These are phyloP conservation scores for Perca flavescens DNA, from an alignment of 2,113 vertebrate species.

Conservation along the genomic window DNA sequence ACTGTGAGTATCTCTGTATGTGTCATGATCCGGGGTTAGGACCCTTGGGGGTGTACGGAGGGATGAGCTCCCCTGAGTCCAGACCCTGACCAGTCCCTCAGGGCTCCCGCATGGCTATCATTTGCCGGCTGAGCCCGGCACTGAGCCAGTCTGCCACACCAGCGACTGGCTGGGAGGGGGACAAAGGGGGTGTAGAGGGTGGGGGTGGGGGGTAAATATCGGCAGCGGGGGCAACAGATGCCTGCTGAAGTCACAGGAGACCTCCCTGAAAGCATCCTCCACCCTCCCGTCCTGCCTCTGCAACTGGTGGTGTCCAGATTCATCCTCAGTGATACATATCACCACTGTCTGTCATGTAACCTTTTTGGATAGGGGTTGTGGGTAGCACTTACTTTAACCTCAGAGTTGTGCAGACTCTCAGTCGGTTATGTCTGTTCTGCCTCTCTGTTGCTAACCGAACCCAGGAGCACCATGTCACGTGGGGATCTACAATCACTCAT, in stretches of 20 bases:
- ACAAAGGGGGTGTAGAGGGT: conserved; percentile 23
- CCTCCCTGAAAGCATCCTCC: conserved; percentile 91
- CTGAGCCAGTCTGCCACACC: conserved; percentile 57
- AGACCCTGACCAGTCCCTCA: conserved; percentile 62
- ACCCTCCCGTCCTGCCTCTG: conserved; percentile 65
- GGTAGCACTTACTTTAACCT: conserved; percentile 41
- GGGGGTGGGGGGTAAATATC: conserved; percentile 66
- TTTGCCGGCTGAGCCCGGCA: conserved; percentile 53
- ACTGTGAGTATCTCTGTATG: conserved; percentile 28
- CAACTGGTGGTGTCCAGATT: conserved; percentile 75
- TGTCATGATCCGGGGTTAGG: conserved; percentile 60
- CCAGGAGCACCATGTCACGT: neutral
- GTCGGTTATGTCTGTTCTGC: neutral
- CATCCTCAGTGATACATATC: conserved; percentile 59
- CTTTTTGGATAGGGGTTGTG: neutral
- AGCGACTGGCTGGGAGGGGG: conserved; percentile 59
- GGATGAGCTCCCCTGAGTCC: conserved; percentile 72
- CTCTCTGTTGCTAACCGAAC: neutral
- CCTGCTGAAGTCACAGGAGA: conserved; percentile 94
- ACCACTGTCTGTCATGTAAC: conserved; percentile 58
- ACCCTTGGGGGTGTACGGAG: conserved; percentile 47
- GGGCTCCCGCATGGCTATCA: conserved; percentile 65
- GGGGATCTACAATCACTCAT: neutral
- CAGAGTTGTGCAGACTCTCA: conserved; percentile 20
- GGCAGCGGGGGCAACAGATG: conserved; percentile 94